Conservation (phyloP, 2,888 invertebrate species). For the Harpalus rufipes region DNA sequence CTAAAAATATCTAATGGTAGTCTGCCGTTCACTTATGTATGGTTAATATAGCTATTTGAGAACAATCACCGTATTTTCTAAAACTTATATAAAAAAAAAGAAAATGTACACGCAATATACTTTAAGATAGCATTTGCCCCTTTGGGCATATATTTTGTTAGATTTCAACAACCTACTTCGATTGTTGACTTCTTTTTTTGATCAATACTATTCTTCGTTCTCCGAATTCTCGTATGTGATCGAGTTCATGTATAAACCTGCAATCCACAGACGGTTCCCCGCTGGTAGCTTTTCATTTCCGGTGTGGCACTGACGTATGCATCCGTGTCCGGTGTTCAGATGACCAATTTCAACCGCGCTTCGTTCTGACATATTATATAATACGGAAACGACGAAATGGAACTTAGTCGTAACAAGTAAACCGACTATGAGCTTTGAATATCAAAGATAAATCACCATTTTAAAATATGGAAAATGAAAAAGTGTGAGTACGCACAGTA, state of each 20-base stretch:
- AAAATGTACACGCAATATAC: too few species aligned
- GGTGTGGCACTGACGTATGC: constrained; percentile 33
- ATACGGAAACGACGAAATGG: constrained; percentile 7
- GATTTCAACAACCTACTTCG: neutral
- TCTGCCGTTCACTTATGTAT: too few species aligned
- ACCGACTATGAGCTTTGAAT: too few species aligned
- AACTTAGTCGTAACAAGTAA: neutral
- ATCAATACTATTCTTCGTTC: constrained; percentile 2
- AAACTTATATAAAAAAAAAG: too few species aligned
- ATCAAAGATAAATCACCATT: too few species aligned
- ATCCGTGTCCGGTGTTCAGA: constrained; percentile 29
- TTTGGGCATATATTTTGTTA: neutral
- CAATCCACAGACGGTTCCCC: constrained; percentile 7
- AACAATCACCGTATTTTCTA: too few species aligned
- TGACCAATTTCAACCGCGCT: constrained; percentile 1
- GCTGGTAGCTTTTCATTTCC: constrained; percentile 39
- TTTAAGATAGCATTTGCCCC: too few species aligned
- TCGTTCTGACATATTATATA: neutral
- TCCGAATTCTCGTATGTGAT: neutral
- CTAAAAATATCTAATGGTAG: too few species aligned
- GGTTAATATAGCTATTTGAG: too few species aligned
- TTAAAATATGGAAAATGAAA: too few species aligned
- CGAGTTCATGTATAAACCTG: neutral
- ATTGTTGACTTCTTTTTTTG: neutral
- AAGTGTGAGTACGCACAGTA: too few species aligned